Percentiles rank a stretch among this genome's conserved stretches.
Evolutionary conservation across 2,888 invertebrate genomes (phyloP).

Genomic region (Pandemis heparana): DNA sequence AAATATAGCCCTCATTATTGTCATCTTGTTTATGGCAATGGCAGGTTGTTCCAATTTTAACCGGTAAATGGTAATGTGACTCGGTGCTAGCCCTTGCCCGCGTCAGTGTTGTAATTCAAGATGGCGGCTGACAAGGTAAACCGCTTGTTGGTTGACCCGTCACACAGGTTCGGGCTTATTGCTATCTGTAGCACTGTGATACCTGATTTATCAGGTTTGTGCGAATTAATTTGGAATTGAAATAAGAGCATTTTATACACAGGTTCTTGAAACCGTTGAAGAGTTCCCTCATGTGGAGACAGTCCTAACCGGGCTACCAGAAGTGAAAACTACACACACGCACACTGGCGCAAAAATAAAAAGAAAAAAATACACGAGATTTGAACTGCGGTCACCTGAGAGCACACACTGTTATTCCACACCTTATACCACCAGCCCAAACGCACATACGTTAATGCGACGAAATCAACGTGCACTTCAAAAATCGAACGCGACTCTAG

Average conservation of each 20-base stretch:
- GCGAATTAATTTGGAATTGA: not conserved
- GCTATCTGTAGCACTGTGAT: constrained; percentile 11
- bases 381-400: too few relatives aligned
- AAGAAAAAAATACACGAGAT: too few relatives aligned
- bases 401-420: too few relatives aligned
- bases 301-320: too few relatives aligned
- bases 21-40: not conserved
- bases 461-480: too few relatives aligned
- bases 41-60: not conserved
- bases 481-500: too few relatives aligned
- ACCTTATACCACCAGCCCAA: too few relatives aligned
- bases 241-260: not conserved
- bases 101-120: constrained; percentile 20
- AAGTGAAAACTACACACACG: too few relatives aligned
- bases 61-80: not conserved
- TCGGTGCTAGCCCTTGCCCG: not conserved
- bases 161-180: constrained; percentile 24
- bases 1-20: not conserved
- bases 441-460: too few relatives aligned
- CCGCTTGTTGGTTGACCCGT: constrained; percentile 2
- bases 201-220: not conserved
- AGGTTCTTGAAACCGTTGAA: not conserved
- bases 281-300: too few relatives aligned
- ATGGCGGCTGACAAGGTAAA: constrained; percentile 31
- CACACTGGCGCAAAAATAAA: too few relatives aligned